Evolutionary conservation across 2,888 invertebrate genomes (phyloP).

Genomic region (Chymomyza caudatula): DNA sequence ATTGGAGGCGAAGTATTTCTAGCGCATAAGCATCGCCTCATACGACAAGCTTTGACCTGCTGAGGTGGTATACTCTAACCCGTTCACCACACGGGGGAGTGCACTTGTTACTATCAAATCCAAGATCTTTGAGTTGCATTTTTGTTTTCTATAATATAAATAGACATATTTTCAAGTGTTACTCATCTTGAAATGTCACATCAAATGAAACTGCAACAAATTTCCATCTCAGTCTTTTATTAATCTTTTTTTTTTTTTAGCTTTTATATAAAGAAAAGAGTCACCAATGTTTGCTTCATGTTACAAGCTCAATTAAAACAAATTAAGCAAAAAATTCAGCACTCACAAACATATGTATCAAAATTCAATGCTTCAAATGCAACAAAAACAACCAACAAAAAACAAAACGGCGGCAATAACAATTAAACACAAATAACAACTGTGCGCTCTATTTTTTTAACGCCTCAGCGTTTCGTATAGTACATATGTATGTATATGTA

Average conservation of each 20-base stretch:
- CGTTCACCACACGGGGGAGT: too few species aligned
- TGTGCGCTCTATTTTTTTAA: slow-evolving; percentile 67
- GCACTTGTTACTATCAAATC: too few species aligned
- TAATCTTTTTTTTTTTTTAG: background rate
- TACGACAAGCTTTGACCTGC: too few species aligned
- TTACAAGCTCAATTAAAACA: slow-evolving; percentile 68
- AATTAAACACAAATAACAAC: slow-evolving; percentile 60
- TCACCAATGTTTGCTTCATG: slow-evolving; percentile 46
- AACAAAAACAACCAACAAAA: slow-evolving; percentile 24
- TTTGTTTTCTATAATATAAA: too few species aligned
- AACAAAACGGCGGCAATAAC: slow-evolving; percentile 45
- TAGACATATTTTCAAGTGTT: background rate
- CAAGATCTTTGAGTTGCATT: too few species aligned
- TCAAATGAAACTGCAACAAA: background rate
- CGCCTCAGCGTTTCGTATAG: slow-evolving; percentile 63
- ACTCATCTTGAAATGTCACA: background rate
- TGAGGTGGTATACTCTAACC: too few species aligned
- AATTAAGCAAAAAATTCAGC: slow-evolving; percentile 61
- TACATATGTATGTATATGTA: background rate
- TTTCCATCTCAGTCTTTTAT: slow-evolving; percentile 2
- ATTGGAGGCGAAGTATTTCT: too few species aligned
- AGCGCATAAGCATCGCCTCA: too few species aligned
- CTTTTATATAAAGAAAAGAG: slow-evolving; percentile 3
- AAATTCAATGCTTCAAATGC: slow-evolving; percentile 50
- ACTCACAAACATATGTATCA: slow-evolving; percentile 39